Evolutionary conservation across 2,113 vertebrate genomes (phyloP).

Genomic region (Seriola dumerili): DNA sequence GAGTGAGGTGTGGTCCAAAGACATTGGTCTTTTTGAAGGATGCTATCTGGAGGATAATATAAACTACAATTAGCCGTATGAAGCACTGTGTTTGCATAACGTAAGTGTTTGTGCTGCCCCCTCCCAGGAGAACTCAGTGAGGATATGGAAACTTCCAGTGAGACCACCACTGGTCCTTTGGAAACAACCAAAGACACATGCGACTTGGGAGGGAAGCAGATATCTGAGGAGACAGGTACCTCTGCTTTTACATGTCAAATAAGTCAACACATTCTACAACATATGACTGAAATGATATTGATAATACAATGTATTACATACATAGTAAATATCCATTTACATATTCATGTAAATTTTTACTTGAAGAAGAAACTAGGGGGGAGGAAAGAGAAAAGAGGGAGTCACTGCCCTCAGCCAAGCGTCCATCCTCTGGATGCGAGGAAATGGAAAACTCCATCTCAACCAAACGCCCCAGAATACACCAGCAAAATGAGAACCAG

Average conservation of each 20-base stretch:
- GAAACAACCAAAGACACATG: slow-evolving; percentile 91
- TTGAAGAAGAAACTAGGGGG: slow-evolving; percentile 83
- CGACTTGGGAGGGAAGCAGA: slow-evolving; percentile 85
- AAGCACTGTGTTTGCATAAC: slow-evolving; percentile 52
- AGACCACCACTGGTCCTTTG: slow-evolving; percentile 86
- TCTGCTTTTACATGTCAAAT: neutral
- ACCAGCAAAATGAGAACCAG: slow-evolving; percentile 90
- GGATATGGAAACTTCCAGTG: slow-evolving; percentile 89
- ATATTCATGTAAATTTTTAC: slow-evolving; percentile 29
- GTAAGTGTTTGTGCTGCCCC: slow-evolving; percentile 52
- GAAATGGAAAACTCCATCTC: slow-evolving; percentile 87
- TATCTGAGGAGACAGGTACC: slow-evolving; percentile 88
- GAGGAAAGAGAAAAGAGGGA: slow-evolving; percentile 90
- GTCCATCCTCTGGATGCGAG: slow-evolving; percentile 83
- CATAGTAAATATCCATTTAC: neutral
- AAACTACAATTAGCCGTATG: slow-evolving; percentile 44
- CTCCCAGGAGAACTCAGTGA: slow-evolving; percentile 89
- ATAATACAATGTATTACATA: neutral
- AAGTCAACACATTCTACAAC: neutral
- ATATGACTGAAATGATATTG: slow-evolving; percentile 5
- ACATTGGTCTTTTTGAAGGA: slow-evolving; percentile 65
- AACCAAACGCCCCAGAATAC: slow-evolving; percentile 90
- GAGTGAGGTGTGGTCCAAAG: slow-evolving; percentile 75
- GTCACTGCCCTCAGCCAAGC: slow-evolving; percentile 85
- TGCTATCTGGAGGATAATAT: slow-evolving; percentile 58